Percentiles rank a stretch among this genome's conserved stretches.
Evolutionary conservation across 2,888 invertebrate species (phyloP).

Genomic region (Nineta flava): DNA sequence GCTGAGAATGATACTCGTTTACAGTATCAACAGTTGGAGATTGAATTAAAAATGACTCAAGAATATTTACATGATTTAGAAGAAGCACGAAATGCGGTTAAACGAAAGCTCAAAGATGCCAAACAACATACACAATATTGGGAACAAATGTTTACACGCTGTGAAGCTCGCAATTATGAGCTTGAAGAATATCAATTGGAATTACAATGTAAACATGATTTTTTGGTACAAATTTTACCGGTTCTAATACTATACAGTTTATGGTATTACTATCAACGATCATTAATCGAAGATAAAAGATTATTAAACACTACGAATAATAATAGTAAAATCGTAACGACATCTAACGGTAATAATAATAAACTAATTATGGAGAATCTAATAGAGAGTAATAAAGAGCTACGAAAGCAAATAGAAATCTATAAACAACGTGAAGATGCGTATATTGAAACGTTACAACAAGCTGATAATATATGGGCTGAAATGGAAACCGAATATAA

Average conservation of each 20-base stretch:
- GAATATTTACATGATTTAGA: slow-evolving; percentile 21
- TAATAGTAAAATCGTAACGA: neutral
- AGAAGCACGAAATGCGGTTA: slow-evolving; percentile 17
- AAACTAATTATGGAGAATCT: slow-evolving; percentile 22
- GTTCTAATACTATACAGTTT: slow-evolving; percentile 46
- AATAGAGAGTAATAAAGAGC: slow-evolving; percentile 35
- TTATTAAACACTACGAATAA: neutral
- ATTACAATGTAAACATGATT: slow-evolving; percentile 34
- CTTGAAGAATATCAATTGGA: slow-evolving; percentile 36
- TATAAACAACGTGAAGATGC: slow-evolving; percentile 47
- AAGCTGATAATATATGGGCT: slow-evolving; percentile 55
- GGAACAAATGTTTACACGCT: slow-evolving; percentile 28
- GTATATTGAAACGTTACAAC: slow-evolving; percentile 52
- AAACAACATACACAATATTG: slow-evolving; percentile 10
- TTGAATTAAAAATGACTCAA: slow-evolving; percentile 13
- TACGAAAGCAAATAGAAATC: slow-evolving; percentile 44
- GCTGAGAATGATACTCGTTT: slow-evolving; percentile 57
- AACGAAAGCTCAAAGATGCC: slow-evolving; percentile 16
- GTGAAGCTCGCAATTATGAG: slow-evolving; percentile 34
- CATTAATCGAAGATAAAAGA: slow-evolving; percentile 2
- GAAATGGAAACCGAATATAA: slow-evolving; percentile 50
- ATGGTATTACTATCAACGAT: slow-evolving; percentile 24
- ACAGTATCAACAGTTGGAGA: slow-evolving; percentile 34
- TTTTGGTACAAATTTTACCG: slow-evolving; percentile 44
- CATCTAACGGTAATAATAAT: neutral